phyloP scores from a whole-genome alignment of 2,797 vertebrate species.

The Eutrigla gurnardus region DNA sequence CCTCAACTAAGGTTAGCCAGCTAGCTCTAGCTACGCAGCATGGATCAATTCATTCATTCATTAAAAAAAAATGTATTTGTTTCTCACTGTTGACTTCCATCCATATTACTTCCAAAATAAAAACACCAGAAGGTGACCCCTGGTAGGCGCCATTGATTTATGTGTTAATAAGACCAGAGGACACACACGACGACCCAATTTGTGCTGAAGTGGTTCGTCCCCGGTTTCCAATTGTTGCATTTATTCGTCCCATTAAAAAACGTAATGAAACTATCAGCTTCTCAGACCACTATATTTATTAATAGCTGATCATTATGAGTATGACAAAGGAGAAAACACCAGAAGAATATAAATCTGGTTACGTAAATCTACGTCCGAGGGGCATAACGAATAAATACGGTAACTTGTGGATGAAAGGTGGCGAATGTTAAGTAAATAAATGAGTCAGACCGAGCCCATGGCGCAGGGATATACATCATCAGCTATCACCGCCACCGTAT shows the following conservation, averaged over 20 bases:
- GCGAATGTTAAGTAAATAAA: slow-evolving; percentile 27
- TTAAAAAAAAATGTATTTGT: too few species aligned
- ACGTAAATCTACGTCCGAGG: too few species aligned
- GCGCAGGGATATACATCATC: slow-evolving; percentile 31
- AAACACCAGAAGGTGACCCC: slow-evolving; percentile 12
- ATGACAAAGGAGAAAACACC: slow-evolving; percentile 23
- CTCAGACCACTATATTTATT: slow-evolving; percentile 17
- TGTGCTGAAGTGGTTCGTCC: slow-evolving; percentile 9
- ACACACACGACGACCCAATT: slow-evolving; percentile 24
- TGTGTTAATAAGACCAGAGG: slow-evolving; percentile 9
- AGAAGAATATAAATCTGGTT: slow-evolving; percentile 21
- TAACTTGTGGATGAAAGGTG: not conserved
- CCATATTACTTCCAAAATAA: too few species aligned
- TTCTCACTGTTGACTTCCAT: too few species aligned
- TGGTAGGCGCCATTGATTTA: slow-evolving; percentile 17
- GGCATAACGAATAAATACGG: too few species aligned
- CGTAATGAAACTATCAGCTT: slow-evolving; percentile 41
- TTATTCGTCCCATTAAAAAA: slow-evolving; percentile 39
- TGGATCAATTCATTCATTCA: too few species aligned
- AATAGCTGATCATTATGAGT: slow-evolving; percentile 40
- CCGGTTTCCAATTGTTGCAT: slow-evolving; percentile 26
- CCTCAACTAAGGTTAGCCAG: too few species aligned
- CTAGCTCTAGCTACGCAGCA: too few species aligned
- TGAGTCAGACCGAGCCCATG: slow-evolving; percentile 7
- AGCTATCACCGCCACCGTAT: slow-evolving; percentile 16